Conservation (phyloP, 2,113 vertebrate species). For the human (Homo sapiens) region GRCh38 chrX:27337001-27337500, state of each 20-base stretch:
- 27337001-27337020: neutral
- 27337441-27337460: neutral
- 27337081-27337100: neutral
- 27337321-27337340: neutral
- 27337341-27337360: constrained; percentile 7
- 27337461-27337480: constrained; percentile 7
- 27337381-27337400: neutral
- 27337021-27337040: neutral
- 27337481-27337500: neutral
- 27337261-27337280: neutral
- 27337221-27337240: neutral
- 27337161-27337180: neutral
- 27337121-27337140: neutral
- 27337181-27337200: neutral
- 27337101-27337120: neutral
- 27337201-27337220: constrained; percentile 9
- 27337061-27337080: neutral
- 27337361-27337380: neutral
- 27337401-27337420: neutral
- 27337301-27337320: neutral
- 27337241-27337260: neutral
- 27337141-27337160: neutral
- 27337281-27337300: neutral
- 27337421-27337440: neutral
- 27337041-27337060: neutral